These are phyloP conservation scores for Salvelinus sp. DNA, from an alignment of 2,113 vertebrate genomes.

Conservation along the genomic window DNA sequence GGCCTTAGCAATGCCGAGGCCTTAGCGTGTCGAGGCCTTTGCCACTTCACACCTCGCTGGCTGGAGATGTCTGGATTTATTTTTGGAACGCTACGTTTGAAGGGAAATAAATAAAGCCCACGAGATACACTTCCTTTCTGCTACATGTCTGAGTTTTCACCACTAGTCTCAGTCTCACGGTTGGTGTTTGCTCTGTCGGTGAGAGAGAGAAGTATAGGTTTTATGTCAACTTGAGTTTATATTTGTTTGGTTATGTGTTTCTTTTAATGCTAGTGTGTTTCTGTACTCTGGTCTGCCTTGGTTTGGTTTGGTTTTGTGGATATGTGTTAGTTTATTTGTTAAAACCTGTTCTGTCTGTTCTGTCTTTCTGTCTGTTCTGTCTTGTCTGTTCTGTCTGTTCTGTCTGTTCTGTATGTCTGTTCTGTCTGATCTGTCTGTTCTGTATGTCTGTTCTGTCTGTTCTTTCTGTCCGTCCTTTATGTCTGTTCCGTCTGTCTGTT, in stretches of 20 bases:
- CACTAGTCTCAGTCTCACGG: constrained; percentile 50
- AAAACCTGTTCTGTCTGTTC: too few species aligned
- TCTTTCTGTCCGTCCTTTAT: too few species aligned
- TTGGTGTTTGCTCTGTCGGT: constrained; percentile 30
- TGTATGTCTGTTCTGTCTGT: too few species aligned
- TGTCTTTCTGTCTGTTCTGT: neutral
- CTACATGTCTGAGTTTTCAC: constrained; percentile 41
- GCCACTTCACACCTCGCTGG: constrained; percentile 75
- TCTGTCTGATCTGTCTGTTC: too few species aligned
- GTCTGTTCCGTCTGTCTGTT: too few species aligned
- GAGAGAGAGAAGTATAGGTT: constrained; percentile 20
- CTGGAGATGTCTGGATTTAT: constrained; percentile 80
- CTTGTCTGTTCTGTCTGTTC: too few species aligned
- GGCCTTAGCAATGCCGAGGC: constrained; percentile 57
- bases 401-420: neutral
- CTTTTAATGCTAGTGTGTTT: neutral
- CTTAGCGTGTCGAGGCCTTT: constrained; percentile 26
- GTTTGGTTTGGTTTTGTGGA: neutral
- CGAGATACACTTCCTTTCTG: constrained; percentile 60
- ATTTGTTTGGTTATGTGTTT: neutral
- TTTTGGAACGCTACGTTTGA: constrained; percentile 75
- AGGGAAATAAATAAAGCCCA: constrained; percentile 64
- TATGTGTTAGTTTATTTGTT: too few species aligned
- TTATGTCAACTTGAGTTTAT: neutral
- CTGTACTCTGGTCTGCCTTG: neutral